Percentiles rank a stretch among this genome's conserved stretches.
phyloP scores from a whole-genome alignment of 2,797 vertebrate genomes.

The Smutsia gigantea region DNA sequence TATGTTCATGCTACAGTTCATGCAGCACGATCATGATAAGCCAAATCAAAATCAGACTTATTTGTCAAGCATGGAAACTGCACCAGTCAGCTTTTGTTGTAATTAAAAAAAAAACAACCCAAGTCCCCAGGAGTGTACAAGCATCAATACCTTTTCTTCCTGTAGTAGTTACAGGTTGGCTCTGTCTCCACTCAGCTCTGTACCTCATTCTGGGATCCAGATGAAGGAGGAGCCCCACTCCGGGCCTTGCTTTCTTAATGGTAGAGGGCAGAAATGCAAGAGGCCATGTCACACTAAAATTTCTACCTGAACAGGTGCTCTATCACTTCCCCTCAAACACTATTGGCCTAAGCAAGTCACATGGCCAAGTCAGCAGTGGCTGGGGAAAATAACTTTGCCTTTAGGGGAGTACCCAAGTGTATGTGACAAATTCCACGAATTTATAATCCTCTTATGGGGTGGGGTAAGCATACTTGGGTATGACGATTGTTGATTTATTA shows the following conservation, averaged over 20 bases:
- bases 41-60: background rate
- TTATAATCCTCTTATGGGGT: background rate
- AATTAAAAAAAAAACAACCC: background rate
- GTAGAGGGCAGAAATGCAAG: background rate
- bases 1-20: background rate
- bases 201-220: background rate
- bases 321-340: background rate
- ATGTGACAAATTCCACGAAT: background rate
- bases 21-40: background rate
- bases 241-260: background rate
- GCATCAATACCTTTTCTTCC: background rate
- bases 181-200: background rate
- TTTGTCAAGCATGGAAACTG: background rate
- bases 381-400: background rate
- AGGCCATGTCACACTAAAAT: background rate
- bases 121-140: background rate
- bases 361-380: background rate
- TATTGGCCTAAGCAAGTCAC: background rate
- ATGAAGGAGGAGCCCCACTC: background rate
- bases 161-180: background rate
- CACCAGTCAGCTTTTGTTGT: background rate
- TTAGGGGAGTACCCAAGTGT: background rate
- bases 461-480: background rate
- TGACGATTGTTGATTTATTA: background rate
- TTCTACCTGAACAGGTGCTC: background rate